phyloP scores from a whole-genome alignment of 2,888 invertebrate species.

The Drosophila fulvimacula region DNA sequence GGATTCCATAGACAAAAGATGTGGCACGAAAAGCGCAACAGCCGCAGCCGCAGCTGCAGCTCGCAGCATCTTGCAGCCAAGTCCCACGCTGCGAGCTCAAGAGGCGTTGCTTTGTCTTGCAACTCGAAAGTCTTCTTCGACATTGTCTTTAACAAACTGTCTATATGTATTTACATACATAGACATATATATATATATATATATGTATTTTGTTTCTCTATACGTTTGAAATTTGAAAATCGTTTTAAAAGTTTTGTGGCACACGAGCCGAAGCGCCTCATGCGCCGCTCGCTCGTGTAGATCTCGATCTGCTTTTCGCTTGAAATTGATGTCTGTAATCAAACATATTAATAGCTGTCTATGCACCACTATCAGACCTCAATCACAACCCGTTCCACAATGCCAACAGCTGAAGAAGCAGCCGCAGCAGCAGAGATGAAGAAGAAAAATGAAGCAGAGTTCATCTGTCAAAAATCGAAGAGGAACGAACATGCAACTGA shows the following conservation, averaged over 20 bases:
- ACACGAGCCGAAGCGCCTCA: slow-evolving; percentile 42
- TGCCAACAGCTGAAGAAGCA: neutral
- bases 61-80: slow-evolving; percentile 16
- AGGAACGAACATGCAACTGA: slow-evolving; percentile 76
- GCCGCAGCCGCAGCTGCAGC: slow-evolving; percentile 39
- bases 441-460: slow-evolving; percentile 49
- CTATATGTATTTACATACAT: neutral
- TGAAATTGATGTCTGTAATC: slow-evolving; percentile 71
- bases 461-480: slow-evolving; percentile 80
- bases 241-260: slow-evolving; percentile 49
- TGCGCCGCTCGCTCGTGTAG: slow-evolving; percentile 7
- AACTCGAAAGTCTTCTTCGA: slow-evolving; percentile 26
- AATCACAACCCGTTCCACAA: slow-evolving; percentile 53
- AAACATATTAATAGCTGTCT: slow-evolving; percentile 77
- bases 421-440: neutral
- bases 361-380: slow-evolving; percentile 57
- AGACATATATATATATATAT: neutral
- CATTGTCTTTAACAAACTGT: slow-evolving; percentile 33
- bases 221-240: slow-evolving; percentile 75
- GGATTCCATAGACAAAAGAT: slow-evolving; percentile 43
- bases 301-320: slow-evolving; percentile 37
- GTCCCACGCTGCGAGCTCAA: slow-evolving; percentile 69
- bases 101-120: slow-evolving; percentile 70
- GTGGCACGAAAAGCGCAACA: slow-evolving; percentile 52
- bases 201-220: slow-evolving; percentile 18